A percentile compares a stretch with the other conserved stretches of the same genome.
Conservation (phyloP, 2,113 vertebrate genomes). For the Lycocorax pyrrhopterus region DNA sequence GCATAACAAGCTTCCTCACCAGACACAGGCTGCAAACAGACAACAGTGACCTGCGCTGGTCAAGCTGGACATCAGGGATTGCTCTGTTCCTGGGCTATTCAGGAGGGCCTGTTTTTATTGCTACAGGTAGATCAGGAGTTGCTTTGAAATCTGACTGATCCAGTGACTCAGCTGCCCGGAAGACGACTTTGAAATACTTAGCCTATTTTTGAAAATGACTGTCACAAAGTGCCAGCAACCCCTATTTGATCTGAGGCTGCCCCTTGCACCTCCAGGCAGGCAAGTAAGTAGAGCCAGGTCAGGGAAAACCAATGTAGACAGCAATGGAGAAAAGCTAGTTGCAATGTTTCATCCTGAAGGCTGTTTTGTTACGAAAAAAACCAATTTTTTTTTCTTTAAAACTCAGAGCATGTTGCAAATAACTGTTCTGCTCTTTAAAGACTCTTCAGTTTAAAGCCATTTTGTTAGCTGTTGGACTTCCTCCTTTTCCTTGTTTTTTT, state of each 20-base stretch:
- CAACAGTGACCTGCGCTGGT: neutral
- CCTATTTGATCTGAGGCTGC: neutral
- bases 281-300: neutral
- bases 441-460: neutral
- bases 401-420: neutral
- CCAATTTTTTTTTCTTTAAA: neutral
- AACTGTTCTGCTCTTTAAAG: neutral
- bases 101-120: neutral
- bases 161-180: neutral
- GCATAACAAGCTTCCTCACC: neutral
- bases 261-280: neutral
- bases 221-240: neutral
- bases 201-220: neutral
- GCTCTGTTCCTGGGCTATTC: neutral
- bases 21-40: neutral
- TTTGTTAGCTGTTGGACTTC: neutral
- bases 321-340: neutral
- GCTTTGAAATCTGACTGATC: neutral
- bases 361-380: neutral
- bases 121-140: neutral
- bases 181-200: neutral
- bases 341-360: neutral
- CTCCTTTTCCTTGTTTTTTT: neutral
- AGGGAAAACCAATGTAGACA: neutral
- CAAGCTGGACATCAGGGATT: neutral